These are phyloP conservation scores for Rotaria sp. DNA, from an alignment of 2,888 invertebrate genomes.

Conservation along the genomic window DNA sequence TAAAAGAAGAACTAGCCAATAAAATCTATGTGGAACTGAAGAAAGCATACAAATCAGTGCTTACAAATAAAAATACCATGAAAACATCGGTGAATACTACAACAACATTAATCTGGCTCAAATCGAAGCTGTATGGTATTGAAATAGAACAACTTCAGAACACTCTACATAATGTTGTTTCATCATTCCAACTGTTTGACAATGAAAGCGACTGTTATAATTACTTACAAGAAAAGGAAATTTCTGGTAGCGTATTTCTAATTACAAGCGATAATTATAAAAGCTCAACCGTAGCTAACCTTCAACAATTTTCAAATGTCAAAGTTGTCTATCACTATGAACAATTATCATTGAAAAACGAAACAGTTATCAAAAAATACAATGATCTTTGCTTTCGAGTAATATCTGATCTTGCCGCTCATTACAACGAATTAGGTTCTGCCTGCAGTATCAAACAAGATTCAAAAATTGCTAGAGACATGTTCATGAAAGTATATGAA, in stretches of 20 bases:
- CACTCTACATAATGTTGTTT: background rate
- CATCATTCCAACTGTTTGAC: background rate
- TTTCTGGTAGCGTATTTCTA: background rate
- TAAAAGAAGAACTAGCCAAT: background rate
- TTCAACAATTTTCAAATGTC: background rate
- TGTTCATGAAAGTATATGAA: background rate
- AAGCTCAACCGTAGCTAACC: background rate
- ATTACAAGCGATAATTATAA: background rate
- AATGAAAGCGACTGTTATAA: background rate
- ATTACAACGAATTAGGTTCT: background rate
- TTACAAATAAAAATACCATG: too few relatives aligned
- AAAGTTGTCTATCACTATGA: background rate
- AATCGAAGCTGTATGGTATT: background rate
- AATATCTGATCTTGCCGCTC: background rate
- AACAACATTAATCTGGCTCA: background rate
- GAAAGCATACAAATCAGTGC: background rate
- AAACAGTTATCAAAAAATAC: background rate
- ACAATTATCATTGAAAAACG: background rate
- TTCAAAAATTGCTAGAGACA: background rate
- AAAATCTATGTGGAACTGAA: background rate
- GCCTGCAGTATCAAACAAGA: background rate
- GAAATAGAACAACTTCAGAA: too few relatives aligned
- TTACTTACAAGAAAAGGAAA: background rate
- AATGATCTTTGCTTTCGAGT: background rate
- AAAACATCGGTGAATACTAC: background rate